These are phyloP conservation scores for Amphilophus citrinellus DNA, from an alignment of 2,113 vertebrate species.

Conservation along the genomic window DNA sequence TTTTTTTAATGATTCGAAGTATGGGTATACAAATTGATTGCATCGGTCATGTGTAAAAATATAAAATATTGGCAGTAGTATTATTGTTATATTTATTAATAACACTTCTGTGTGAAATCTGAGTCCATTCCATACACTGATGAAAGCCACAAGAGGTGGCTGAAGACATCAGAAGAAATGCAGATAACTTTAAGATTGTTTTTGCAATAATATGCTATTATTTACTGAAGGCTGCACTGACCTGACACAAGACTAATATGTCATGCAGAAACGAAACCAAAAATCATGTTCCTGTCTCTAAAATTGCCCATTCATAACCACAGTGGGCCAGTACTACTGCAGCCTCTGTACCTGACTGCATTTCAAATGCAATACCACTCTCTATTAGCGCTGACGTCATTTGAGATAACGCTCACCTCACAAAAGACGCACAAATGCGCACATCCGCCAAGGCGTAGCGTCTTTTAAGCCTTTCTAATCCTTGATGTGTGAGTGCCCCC, in stretches of 20 bases:
- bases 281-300: neutral
- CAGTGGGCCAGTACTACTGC: neutral
- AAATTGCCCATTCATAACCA: conserved; percentile 6
- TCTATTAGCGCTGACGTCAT: conserved; percentile 41
- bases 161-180: neutral
- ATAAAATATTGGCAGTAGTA: too few species aligned
- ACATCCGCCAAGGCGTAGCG: conserved; percentile 22
- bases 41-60: neutral
- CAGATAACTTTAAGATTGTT: neutral
- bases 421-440: conserved; percentile 31
- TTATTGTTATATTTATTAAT: neutral
- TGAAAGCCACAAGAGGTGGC: neutral
- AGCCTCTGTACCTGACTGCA: neutral
- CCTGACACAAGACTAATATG: neutral
- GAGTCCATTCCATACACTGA: neutral
- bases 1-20: neutral
- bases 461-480: conserved; percentile 65
- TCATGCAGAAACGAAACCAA: conserved; percentile 24
- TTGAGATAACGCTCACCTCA: conserved; percentile 29
- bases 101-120: neutral
- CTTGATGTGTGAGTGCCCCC: conserved; percentile 12
- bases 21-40: neutral
- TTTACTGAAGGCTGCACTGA: neutral
- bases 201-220: neutral
- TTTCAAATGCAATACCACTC: conserved; percentile 31